These are phyloP conservation scores for Biston betularia DNA, from an alignment of 2,888 invertebrate species.

Conservation along the genomic window DNA sequence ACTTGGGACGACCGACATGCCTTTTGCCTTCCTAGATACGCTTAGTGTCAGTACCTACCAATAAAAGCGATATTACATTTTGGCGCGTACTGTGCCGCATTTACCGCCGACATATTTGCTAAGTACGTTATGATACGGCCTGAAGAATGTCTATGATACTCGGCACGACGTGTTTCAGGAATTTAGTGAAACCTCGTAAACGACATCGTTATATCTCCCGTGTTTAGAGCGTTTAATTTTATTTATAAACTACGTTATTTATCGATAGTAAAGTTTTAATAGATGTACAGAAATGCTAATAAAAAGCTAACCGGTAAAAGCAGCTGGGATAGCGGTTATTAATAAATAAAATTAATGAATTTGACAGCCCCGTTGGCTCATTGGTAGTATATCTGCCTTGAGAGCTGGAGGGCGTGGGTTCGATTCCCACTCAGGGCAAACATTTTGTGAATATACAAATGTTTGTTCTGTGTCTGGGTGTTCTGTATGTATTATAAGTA, in stretches of 20 bases:
- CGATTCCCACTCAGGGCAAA: no score
- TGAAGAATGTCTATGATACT: conserved; percentile 8
- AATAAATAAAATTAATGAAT: no score
- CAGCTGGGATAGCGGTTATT: no score
- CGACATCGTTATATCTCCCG: conserved; percentile 5
- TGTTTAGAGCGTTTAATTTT: conserved; percentile 9
- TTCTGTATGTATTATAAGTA: no score
- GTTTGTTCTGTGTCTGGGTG: no score
- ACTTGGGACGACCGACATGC: no score
- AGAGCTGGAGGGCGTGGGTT: no score
- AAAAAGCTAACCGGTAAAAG: no score
- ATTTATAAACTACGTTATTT: conserved; percentile 20
- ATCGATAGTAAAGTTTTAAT: conserved; percentile 6
- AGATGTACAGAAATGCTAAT: background rate
- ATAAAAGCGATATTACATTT: background rate
- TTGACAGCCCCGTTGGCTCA: no score
- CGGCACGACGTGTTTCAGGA: conserved; percentile 5
- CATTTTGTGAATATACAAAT: no score
- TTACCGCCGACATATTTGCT: conserved; percentile 5
- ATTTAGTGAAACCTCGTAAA: conserved; percentile 25
- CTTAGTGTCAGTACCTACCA: background rate
- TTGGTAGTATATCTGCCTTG: no score
- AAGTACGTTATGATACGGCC: conserved; percentile 7
- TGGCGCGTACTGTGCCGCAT: background rate
- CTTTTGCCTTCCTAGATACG: background rate